Evolutionary conservation across 2,888 invertebrate species (phyloP).

Genomic region (Linnaemya tessellans): DNA sequence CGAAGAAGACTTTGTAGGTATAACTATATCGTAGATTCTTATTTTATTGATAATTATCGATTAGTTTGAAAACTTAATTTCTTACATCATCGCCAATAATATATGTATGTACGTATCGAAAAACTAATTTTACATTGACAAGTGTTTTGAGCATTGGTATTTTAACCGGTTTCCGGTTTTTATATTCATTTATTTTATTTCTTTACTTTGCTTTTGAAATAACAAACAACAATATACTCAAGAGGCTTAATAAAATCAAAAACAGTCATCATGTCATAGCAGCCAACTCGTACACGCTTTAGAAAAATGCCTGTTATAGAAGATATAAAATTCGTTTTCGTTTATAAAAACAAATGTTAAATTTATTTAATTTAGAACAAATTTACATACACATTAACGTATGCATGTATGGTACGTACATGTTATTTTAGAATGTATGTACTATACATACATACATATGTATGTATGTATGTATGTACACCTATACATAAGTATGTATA

Average conservation of each 20-base stretch:
- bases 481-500: not conserved
- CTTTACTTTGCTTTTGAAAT: conserved; percentile 30
- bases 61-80: not conserved
- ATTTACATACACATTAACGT: not conserved
- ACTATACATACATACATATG: not conserved
- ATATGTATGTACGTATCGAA: conserved; percentile 3
- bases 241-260: conserved; percentile 41
- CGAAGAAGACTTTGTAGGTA: not conserved
- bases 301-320: not conserved
- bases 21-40: too few relatives aligned
- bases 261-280: conserved; percentile 39
- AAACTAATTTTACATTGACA: conserved; percentile 42
- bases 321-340: not conserved
- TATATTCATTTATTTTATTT: conserved; percentile 13
- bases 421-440: too few relatives aligned
- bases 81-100: conserved; percentile 41
- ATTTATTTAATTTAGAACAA: conserved; percentile 1
- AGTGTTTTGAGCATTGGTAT: conserved; percentile 50
- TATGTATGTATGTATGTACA: not conserved
- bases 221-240: conserved; percentile 32
- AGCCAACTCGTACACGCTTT: conserved; percentile 15
- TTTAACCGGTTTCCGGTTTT: conserved; percentile 62
- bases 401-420: not conserved
- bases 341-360: conserved; percentile 4
- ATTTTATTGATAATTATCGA: not conserved